Evolutionary conservation across 2,113 vertebrate species (phyloP), one percentile per base, ranked within the genome.

Genomic region (Chaetops frenatus): DNA sequence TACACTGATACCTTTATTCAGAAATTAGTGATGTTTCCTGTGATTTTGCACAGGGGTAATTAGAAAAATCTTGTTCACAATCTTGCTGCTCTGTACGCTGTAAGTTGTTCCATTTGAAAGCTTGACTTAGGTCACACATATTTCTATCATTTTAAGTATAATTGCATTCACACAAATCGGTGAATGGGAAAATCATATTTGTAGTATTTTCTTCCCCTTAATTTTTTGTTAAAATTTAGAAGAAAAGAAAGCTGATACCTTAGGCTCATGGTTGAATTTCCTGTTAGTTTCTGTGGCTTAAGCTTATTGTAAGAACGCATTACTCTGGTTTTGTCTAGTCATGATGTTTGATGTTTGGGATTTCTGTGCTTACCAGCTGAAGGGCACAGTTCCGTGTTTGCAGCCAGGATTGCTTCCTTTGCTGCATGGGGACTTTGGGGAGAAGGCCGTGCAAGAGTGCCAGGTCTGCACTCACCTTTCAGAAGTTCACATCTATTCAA

Each of bases 281-380:
- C 92, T 92, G 60, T 95, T 93, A 83, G 79, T 83, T 74, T 96
- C 76, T 88, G 88, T 81, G 93, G 67, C 65, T 93, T 77, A 79
- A 70, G 29, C 10, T 86, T 90, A 58, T 44, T 92, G 67, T 78
- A 73, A 95, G 24, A 51, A 80, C 20, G 15, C 38, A 35, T 93
- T 47, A 88, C 95, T 92, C 88, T 5, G 53, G 22, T 91, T 94
- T 76, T 82, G 72, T 83, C 2, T 36, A 50, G 61, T 69, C 61
- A 50, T 27, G 58, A 61, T 78, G 53, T 56, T 81, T 85, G 86
- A 40, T 82, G 85, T 35, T 86, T 72, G 71, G 73, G 73, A 92
- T 89, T 72, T 91, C 66, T 65, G 36, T 48, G 47, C 92, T 95
- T 93, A 57, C 69, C 29, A 29, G 76, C 53, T 38, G 10, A 70